Conservation (phyloP, 2,888 invertebrate genomes). For the Erebia epiphron region DNA sequence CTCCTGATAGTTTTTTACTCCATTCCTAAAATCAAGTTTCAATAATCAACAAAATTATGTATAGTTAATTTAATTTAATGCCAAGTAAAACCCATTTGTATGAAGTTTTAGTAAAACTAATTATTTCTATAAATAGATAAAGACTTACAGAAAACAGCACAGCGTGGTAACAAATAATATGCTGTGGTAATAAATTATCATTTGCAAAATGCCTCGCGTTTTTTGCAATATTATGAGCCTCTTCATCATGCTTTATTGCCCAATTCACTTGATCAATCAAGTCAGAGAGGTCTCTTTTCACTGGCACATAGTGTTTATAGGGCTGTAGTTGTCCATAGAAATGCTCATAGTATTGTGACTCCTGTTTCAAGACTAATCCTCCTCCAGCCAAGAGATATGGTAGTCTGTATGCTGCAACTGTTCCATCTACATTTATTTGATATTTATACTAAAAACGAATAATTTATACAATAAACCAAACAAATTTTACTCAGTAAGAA, state of each 20-base stretch:
- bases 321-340: slow-evolving; percentile 92
- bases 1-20: slow-evolving; percentile 85
- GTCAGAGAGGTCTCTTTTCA: slow-evolving; percentile 91
- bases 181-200: slow-evolving; percentile 90
- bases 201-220: slow-evolving; percentile 88
- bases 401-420: slow-evolving; percentile 97
- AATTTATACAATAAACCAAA: neutral
- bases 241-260: slow-evolving; percentile 88
- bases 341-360: slow-evolving; percentile 97
- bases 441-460: slow-evolving; percentile 92
- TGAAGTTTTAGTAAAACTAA: no score
- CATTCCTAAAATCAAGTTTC: slow-evolving; percentile 84
- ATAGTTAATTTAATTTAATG: neutral
- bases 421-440: slow-evolving; percentile 96
- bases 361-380: slow-evolving; percentile 94
- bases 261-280: slow-evolving; percentile 90
- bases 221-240: slow-evolving; percentile 85
- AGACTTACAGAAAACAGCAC: slow-evolving; percentile 69
- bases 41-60: slow-evolving; percentile 1
- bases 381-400: slow-evolving; percentile 96
- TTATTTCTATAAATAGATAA: neutral
- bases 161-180: slow-evolving; percentile 95
- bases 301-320: slow-evolving; percentile 92
- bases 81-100: neutral
- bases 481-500: neutral